These are phyloP conservation scores for Stomatorhinus ivindoensis DNA, from an alignment of 2,113 vertebrate species.

Conservation along the genomic window DNA sequence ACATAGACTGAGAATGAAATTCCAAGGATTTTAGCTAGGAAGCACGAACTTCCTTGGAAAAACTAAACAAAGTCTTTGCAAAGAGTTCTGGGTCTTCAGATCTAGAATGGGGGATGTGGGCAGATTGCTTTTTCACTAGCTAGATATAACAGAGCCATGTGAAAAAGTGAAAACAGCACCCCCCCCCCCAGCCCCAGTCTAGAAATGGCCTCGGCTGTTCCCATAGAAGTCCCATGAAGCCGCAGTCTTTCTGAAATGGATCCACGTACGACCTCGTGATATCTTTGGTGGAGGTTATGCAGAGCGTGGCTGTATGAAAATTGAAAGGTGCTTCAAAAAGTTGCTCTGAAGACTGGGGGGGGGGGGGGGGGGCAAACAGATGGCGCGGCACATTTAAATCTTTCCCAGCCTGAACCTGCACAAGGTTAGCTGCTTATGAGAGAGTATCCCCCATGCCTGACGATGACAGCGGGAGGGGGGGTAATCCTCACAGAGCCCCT, in stretches of 20 bases:
- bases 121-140: not conserved
- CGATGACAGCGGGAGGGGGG: not conserved
- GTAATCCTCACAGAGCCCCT: conserved; percentile 23
- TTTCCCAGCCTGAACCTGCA: not conserved
- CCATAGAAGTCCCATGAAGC: not conserved
- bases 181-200: not conserved
- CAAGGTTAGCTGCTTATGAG: conserved; percentile 1
- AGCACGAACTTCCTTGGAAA: not conserved
- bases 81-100: not conserved
- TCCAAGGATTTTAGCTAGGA: not conserved
- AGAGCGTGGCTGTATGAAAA: not conserved
- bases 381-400: not conserved
- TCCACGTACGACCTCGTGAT: not conserved
- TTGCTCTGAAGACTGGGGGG: not conserved
- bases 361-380: not conserved
- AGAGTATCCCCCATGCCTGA: not conserved
- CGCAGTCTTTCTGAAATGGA: not conserved
- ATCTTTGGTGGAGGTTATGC: not conserved
- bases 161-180: not conserved
- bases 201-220: not conserved
- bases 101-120: not conserved
- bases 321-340: not conserved
- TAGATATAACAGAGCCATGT: not conserved
- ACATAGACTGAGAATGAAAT: not conserved
- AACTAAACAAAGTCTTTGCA: not conserved